Base-by-base conservation (phyloP, 1,140 invertebrate species). In the Drosophila orosa region DNA sequence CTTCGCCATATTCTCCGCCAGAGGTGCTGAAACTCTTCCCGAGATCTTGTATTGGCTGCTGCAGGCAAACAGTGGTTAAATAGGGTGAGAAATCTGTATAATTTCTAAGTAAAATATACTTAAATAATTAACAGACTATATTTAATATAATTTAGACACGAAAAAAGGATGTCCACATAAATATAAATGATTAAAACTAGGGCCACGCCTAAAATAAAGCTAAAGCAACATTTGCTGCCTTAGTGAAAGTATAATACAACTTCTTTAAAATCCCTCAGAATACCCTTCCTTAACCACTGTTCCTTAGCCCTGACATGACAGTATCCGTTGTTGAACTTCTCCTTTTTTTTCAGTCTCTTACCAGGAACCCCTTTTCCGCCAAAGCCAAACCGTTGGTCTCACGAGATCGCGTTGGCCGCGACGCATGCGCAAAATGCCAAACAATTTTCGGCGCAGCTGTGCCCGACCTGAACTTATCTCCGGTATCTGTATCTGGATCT, bases 381-480 rank as follows among this genome's bases (percentile, higher is more conserved):
- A 24, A 31, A 50, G 17, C 10, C 31, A 24, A 39, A 12, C n/a
- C 35, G 22, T 7, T 29, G 35, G 13, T 54, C 74, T 60, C 48
- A 31, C 59, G 35, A 68, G 74, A 78, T 67, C 74, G 74, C 74
- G 48, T 61, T 68, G 45, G 73, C 61, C 68, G 76, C 78, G 63
- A 86, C 82, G 82, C 82, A 86, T 86, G 82, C 83, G 79, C 82
- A 68, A 87, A 86, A 87, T 87, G 79, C 83, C 66, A 87, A 75
- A 76, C 83, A 87, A 83, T 87, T 82, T 87, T 87, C 71, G 82
- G 67, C 75, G 82, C 82, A 86, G 83, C 82, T 86, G 82, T 87
- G 83, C 66, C 66, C 75, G 71, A 79, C 74, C 74, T 80, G 72
- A 80, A 87, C 83, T 87, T 87, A 87, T 87, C 83, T 87, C 79